A percentile compares a stretch with the other conserved stretches of the same genome.
Evolutionary conservation across 2,113 vertebrate genomes (phyloP).

Genomic region (Pituophis catenifer): DNA sequence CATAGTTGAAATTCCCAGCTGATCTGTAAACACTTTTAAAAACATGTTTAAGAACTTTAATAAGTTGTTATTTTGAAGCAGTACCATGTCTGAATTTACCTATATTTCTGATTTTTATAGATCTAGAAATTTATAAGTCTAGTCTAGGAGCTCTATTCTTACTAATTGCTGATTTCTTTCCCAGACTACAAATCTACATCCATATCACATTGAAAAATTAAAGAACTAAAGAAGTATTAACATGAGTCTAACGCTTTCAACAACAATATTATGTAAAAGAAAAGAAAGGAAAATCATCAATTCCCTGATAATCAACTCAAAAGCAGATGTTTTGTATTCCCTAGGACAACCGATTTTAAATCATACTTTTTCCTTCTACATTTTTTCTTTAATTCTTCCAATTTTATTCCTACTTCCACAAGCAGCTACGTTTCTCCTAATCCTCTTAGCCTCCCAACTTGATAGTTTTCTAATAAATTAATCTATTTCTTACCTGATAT

Average conservation of each 20-base stretch:
- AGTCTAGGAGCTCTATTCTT: neutral
- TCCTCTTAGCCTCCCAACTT: neutral
- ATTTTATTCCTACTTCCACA: neutral
- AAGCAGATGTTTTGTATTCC: neutral
- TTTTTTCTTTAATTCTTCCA: neutral
- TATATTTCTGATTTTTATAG: neutral
- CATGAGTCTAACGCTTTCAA: neutral
- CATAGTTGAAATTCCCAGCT: neutral
- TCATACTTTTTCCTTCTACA: neutral
- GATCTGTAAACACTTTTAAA: neutral
- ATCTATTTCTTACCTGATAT: neutral
- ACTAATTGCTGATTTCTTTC: neutral
- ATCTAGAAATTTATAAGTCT: neutral
- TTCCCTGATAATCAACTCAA: neutral
- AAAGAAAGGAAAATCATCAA: neutral
- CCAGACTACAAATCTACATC: neutral
- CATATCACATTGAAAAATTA: neutral
- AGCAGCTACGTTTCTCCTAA: neutral
- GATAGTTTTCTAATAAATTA: neutral
- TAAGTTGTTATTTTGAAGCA: neutral
- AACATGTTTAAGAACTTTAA: neutral
- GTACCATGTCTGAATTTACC: neutral
- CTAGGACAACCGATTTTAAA: neutral
- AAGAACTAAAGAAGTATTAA: neutral
- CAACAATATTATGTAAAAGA: neutral